Percentiles rank a stretch among this genome's conserved stretches.
Evolutionary conservation across 2,888 invertebrate species (phyloP).

Genomic region (Limenitis camilla): DNA sequence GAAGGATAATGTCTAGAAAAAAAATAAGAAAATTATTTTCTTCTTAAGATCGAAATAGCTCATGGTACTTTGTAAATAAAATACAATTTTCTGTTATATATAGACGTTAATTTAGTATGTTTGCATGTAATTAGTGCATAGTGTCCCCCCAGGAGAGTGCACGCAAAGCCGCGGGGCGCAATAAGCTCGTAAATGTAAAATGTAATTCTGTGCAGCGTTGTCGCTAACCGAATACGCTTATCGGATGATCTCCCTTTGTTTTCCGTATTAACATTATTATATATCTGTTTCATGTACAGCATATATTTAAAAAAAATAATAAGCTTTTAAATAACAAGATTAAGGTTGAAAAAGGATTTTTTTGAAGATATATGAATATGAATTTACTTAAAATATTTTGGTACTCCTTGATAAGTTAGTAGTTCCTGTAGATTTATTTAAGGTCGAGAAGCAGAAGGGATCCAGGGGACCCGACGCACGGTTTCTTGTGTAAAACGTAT

Average conservation of each 20-base stretch:
- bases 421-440: no score
- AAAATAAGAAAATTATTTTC: no score
- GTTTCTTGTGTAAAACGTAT: no score
- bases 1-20: no score
- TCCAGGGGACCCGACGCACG: no score
- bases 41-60: no score
- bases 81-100: neutral
- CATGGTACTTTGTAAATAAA: neutral
- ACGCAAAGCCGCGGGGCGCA: constrained; percentile 12
- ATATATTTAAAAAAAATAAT: neutral
- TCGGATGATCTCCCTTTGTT: constrained; percentile 8
- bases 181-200: constrained; percentile 8
- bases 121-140: neutral
- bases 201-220: constrained; percentile 10
- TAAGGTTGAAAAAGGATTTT: no score
- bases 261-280: neutral
- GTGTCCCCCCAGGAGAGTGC: constrained; percentile 13
- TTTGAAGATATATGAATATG: no score
- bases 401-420: no score
- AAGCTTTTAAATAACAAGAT: no score
- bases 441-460: no score
- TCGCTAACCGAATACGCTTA: constrained; percentile 7
- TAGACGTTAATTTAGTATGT: constrained; percentile 4
- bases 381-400: no score
- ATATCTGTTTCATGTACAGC: neutral